Evolutionary conservation across 1,140 invertebrate species (phyloP).

Genomic region (Atta cephalotes): DNA sequence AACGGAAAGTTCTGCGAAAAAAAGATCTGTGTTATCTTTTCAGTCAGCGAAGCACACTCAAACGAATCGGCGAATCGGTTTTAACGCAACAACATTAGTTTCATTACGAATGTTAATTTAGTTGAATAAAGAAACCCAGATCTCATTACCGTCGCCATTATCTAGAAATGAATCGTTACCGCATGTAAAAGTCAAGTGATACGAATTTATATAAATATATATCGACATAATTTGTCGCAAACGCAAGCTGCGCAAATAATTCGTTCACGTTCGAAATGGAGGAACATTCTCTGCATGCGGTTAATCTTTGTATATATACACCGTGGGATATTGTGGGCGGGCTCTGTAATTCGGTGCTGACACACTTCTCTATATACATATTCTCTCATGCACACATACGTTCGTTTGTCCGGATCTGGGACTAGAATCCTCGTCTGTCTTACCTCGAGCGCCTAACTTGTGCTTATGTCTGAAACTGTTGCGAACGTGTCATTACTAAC

Average conservation of each 20-base stretch:
- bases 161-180: background rate
- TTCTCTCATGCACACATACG: constrained; percentile 39
- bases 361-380: constrained; percentile 40
- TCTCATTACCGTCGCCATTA: background rate
- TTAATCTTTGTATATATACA: constrained; percentile 64
- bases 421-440: constrained; percentile 62
- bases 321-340: constrained; percentile 56
- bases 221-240: background rate
- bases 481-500: constrained; percentile 72
- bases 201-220: background rate
- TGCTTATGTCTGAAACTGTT: constrained; percentile 72
- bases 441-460: constrained; percentile 67
- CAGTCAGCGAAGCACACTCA: background rate
- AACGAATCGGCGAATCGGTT: constrained; percentile 4
- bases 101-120: constrained; percentile 16
- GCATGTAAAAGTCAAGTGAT: background rate
- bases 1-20: background rate
- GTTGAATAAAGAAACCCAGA: background rate
- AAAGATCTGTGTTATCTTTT: background rate
- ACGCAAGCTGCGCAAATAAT: constrained; percentile 12
- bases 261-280: constrained; percentile 27
- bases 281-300: constrained; percentile 66
- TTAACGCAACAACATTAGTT: background rate
- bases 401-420: constrained; percentile 58
- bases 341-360: constrained; percentile 50